Conservation (phyloP, 2,113 vertebrate species). For the Platycercus adscitus region DNA sequence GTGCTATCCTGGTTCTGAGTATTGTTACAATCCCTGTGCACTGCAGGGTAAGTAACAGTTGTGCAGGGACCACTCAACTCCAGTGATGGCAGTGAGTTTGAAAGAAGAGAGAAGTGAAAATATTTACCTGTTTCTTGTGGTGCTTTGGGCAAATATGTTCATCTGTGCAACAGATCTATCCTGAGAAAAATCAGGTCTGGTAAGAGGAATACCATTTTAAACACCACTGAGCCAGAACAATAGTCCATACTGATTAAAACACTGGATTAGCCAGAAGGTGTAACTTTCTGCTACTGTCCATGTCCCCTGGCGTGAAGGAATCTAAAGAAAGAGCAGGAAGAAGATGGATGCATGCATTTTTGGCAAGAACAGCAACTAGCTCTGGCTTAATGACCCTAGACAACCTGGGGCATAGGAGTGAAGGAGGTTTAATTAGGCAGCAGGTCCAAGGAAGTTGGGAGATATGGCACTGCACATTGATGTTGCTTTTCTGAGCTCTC, state of each 20-base stretch:
- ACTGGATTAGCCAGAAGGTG: slow-evolving; percentile 8
- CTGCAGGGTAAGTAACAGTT: neutral
- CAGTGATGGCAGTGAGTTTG: neutral
- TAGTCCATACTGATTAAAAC: neutral
- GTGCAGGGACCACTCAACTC: neutral
- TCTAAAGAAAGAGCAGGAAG: slow-evolving; percentile 4
- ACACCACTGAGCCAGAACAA: neutral
- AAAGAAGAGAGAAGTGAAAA: neutral
- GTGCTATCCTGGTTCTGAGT: neutral
- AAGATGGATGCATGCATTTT: neutral
- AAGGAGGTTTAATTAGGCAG: slow-evolving; percentile 42
- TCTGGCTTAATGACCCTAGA: slow-evolving; percentile 43
- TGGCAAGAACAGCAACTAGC: slow-evolving; percentile 18
- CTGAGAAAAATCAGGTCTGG: neutral
- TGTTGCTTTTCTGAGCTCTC: neutral
- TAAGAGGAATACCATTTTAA: neutral
- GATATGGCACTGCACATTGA: neutral
- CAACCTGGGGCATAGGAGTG: slow-evolving; percentile 45
- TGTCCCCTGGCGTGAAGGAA: neutral
- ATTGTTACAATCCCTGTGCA: neutral
- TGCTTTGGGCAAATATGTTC: neutral
- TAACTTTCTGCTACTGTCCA: slow-evolving; percentile 21
- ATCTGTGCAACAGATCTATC: neutral
- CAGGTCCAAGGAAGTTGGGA: neutral
- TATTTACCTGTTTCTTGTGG: neutral